These are phyloP conservation scores for Tachycineta bicolor DNA, from an alignment of 2,113 vertebrate genomes.

Conservation along the genomic window DNA sequence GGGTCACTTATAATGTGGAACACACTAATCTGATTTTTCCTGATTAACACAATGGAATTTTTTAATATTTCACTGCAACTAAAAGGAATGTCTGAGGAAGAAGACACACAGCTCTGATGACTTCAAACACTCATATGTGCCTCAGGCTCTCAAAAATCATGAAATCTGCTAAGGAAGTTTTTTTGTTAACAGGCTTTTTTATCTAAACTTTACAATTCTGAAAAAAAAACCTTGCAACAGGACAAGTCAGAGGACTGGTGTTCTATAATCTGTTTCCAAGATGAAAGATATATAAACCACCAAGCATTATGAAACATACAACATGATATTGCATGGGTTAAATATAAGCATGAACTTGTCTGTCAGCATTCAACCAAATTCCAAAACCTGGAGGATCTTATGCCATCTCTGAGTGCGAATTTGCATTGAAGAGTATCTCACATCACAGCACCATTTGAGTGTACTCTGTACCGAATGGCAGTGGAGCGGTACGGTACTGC, in stretches of 20 bases:
- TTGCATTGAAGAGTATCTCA: fast-evolving
- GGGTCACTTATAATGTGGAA: not conserved
- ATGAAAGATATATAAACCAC: not conserved
- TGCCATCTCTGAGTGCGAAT: not conserved
- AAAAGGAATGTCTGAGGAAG: not conserved
- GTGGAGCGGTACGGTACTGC: not conserved
- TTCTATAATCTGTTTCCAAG: not conserved
- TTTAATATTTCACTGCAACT: not conserved
- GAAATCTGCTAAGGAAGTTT: not conserved
- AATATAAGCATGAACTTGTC: not conserved
- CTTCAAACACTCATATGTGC: not conserved
- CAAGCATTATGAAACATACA: not conserved
- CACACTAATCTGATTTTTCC: not conserved
- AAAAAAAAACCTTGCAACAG: not conserved
- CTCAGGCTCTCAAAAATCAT: not conserved
- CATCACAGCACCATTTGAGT: not conserved
- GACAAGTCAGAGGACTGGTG: not conserved
- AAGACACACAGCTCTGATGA: not conserved
- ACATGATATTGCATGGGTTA: fast-evolving
- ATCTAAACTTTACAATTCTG: not conserved
- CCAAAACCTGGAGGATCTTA: not conserved
- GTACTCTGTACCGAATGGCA: not conserved
- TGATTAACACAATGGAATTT: not conserved
- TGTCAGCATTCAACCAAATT: not conserved
- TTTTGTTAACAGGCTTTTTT: not conserved